Conservation (phyloP, 1,140 invertebrate species). For the Chironomus striatipennis region DNA sequence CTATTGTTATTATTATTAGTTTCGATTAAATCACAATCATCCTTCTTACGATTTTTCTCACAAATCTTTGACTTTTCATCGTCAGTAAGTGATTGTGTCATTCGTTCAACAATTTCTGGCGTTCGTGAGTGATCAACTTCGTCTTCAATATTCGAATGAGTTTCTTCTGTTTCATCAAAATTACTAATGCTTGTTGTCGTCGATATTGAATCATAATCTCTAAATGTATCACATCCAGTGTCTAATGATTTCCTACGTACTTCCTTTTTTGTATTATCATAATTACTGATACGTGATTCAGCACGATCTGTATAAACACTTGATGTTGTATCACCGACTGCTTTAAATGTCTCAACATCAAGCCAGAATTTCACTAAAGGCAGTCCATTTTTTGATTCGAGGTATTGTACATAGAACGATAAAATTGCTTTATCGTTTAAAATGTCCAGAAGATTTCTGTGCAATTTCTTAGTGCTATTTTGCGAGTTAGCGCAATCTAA, state of each 20-base stretch:
- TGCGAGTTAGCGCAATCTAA: slow-evolving; percentile 30
- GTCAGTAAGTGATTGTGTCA: slow-evolving; percentile 38
- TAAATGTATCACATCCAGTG: background rate
- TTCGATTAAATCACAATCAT: slow-evolving; percentile 23
- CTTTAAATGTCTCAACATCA: slow-evolving; percentile 57
- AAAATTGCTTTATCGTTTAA: slow-evolving; percentile 59
- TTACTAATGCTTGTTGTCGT: slow-evolving; percentile 23
- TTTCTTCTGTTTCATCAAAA: slow-evolving; percentile 25
- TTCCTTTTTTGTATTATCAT: background rate
- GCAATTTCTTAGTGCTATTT: slow-evolving; percentile 44
- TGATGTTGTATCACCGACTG: slow-evolving; percentile 29
- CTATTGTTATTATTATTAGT: no score
- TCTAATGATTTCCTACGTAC: background rate
- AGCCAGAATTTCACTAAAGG: slow-evolving; percentile 60
- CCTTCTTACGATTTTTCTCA: slow-evolving; percentile 35
- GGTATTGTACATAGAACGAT: slow-evolving; percentile 62
- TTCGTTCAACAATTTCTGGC: slow-evolving; percentile 37
- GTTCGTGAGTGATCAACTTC: slow-evolving; percentile 28
- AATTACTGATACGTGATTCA: background rate
- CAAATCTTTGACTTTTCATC: slow-evolving; percentile 39
- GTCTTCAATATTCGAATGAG: slow-evolving; percentile 24
- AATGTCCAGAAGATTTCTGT: slow-evolving; percentile 54
- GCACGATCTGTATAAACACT: slow-evolving; percentile 21
- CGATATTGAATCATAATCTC: background rate
- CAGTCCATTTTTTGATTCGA: slow-evolving; percentile 51